These are phyloP conservation scores for Capromys pilorides DNA, from an alignment of 2,797 vertebrate genomes.

Conservation along the genomic window DNA sequence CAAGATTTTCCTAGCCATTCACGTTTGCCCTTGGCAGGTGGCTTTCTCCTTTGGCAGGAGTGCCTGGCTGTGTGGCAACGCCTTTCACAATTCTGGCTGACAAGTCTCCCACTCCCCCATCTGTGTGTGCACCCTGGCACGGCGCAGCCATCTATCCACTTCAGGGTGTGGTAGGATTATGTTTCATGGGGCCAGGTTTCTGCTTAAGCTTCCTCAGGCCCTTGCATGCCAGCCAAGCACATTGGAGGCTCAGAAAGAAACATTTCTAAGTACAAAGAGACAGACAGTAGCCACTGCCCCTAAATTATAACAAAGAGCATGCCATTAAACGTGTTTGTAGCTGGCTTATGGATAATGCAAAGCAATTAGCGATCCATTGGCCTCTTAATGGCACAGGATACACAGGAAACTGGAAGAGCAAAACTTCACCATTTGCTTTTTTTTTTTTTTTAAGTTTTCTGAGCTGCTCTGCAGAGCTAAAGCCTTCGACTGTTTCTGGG, in stretches of 20 bases:
- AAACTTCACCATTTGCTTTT: constrained; percentile 34
- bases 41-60: constrained; percentile 51
- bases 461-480: constrained; percentile 45
- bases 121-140: constrained; percentile 40
- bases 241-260: constrained; percentile 68
- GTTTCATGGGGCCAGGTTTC: constrained; percentile 61
- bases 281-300: constrained; percentile 60
- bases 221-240: constrained; percentile 73
- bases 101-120: constrained; percentile 53
- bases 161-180: constrained; percentile 72
- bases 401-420: constrained; percentile 40
- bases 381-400: constrained; percentile 64
- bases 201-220: constrained; percentile 74
- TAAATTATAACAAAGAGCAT: constrained; percentile 74
- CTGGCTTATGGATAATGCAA: constrained; percentile 70
- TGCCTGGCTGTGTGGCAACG: constrained; percentile 26
- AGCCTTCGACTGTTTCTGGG: constrained; percentile 47
- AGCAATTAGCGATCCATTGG: constrained; percentile 78
- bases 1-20: constrained; percentile 42
- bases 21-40: constrained; percentile 66
- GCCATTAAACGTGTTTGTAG: constrained; percentile 76
- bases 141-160: constrained; percentile 52
- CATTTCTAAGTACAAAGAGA: constrained; percentile 67
- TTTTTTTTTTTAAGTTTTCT: constrained; percentile 17
- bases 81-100: constrained; percentile 64